These are phyloP conservation scores for Ischnura elegans DNA, from an alignment of 2,888 invertebrate genomes.

Conservation along the genomic window DNA sequence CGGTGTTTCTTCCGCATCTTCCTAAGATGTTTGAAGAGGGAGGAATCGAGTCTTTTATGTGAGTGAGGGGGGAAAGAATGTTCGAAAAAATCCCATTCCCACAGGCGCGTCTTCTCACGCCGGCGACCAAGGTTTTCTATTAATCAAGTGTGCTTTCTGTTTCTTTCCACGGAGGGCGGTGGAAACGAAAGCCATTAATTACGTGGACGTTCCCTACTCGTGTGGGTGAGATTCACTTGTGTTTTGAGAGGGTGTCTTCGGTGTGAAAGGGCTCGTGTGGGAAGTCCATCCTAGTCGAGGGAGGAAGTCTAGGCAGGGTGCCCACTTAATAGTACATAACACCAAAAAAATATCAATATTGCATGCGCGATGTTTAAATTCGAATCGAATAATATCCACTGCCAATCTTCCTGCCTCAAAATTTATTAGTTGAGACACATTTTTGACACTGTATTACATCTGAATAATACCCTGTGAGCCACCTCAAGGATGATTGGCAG, in stretches of 20 bases:
- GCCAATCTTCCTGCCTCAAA: no score
- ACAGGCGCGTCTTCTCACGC: conserved; percentile 48
- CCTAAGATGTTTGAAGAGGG: no score
- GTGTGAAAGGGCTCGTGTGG: background rate
- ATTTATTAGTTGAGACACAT: no score
- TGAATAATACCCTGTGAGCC: no score
- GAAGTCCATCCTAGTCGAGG: no score
- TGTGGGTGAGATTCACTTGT: background rate
- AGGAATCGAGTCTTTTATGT: background rate
- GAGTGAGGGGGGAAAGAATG: background rate
- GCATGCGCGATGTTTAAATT: no score
- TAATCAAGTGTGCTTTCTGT: conserved; percentile 63
- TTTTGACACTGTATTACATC: no score
- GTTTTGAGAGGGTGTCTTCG: background rate
- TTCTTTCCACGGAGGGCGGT: conserved; percentile 40
- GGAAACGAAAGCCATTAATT: conserved; percentile 65
- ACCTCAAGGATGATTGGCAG: no score
- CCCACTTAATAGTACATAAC: no score
- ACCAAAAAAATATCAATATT: no score
- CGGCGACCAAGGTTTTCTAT: conserved; percentile 59
- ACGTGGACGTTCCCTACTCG: conserved; percentile 11
- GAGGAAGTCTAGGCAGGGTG: no score
- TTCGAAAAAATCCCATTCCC: conserved; percentile 55
- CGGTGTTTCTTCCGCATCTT: background rate
- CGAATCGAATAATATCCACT: no score